phyloP scores from a whole-genome alignment of 2,888 invertebrate species.

The Phalangium opilio region DNA sequence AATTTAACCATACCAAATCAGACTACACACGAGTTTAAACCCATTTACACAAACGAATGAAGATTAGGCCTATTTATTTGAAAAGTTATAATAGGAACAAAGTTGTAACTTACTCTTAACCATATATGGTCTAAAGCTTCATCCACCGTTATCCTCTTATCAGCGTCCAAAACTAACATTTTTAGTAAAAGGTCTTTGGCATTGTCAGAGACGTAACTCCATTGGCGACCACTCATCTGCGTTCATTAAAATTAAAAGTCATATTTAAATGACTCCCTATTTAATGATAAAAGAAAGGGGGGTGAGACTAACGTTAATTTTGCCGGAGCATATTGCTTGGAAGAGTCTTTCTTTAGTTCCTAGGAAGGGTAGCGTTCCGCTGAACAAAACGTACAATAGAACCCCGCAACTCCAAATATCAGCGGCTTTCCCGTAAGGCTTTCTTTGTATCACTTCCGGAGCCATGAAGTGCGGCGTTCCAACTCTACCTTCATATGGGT shows the following conservation, averaged over 20 bases:
- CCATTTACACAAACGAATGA: too few relatives aligned
- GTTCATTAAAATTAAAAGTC: background rate
- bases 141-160: constrained; percentile 81
- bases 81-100: constrained; percentile 4
- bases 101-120: constrained; percentile 64
- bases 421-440: constrained; percentile 65
- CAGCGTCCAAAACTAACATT: constrained; percentile 83
- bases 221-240: constrained; percentile 74
- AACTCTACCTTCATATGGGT: constrained; percentile 10
- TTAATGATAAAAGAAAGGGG: background rate
- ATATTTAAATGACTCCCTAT: background rate
- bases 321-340: constrained; percentile 73
- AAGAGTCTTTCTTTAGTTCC: constrained; percentile 86
- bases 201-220: constrained; percentile 83
- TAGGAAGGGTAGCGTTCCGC: constrained; percentile 85
- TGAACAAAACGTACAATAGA: constrained; percentile 77
- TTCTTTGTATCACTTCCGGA: constrained; percentile 84
- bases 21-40: too few relatives aligned
- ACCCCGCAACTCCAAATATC: constrained; percentile 98
- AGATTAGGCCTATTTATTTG: too few relatives aligned
- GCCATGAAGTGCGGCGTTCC: constrained; percentile 95
- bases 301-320: constrained; percentile 49
- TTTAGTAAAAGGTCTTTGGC: constrained; percentile 88
- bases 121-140: constrained; percentile 92
- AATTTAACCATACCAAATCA: too few relatives aligned